phyloP scores from a whole-genome alignment of 2,113 vertebrate species.

The Ciconia maguari region DNA sequence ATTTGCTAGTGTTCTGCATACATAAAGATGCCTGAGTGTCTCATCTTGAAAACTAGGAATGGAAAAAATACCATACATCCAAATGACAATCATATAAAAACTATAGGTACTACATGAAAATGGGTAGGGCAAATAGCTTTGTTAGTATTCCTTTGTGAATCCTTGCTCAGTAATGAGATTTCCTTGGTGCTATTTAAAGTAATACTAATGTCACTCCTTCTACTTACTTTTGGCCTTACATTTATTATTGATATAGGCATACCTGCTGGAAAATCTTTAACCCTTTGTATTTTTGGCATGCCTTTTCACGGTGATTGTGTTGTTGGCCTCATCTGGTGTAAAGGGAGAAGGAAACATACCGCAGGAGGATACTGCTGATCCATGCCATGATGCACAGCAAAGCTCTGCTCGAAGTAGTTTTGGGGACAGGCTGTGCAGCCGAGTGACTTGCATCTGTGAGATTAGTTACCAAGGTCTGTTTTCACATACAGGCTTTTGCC shows the following conservation, averaged over 20 bases:
- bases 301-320: not conserved
- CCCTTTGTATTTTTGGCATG: not conserved
- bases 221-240: not conserved
- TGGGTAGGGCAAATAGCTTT: not conserved
- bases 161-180: not conserved
- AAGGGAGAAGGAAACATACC: fast-evolving
- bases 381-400: not conserved
- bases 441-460: not conserved
- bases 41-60: not conserved
- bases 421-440: not conserved
- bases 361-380: not conserved
- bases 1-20: not conserved
- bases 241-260: not conserved
- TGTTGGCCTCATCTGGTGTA: not conserved
- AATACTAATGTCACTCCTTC: not conserved
- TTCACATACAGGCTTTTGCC: not conserved
- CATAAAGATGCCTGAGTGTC: not conserved
- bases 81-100: not conserved
- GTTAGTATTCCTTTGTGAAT: not conserved
- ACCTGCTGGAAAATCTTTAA: not conserved
- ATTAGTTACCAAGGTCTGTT: not conserved
- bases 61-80: not conserved
- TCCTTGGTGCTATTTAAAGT: not conserved
- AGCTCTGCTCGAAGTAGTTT: not conserved
- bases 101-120: not conserved